A percentile compares a stretch with the other conserved stretches of the same genome.
Evolutionary conservation across 1,140 invertebrate species (phyloP).

Genomic region (Orussus abietinus): DNA sequence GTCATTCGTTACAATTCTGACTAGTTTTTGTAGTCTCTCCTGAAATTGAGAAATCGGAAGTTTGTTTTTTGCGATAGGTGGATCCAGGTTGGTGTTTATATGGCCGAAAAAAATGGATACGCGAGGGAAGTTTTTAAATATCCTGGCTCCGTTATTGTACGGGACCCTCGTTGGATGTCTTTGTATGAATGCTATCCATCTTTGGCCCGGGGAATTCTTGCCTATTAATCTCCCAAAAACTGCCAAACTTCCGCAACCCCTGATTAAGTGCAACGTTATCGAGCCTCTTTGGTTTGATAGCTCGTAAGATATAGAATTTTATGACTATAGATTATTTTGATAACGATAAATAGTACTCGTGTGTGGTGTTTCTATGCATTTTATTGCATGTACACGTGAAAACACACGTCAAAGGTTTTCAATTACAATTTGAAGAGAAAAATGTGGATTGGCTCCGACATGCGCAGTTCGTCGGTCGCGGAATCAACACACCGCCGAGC

Average conservation of each 20-base stretch:
- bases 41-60: background rate
- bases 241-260: constrained; percentile 27
- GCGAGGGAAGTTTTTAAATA: constrained; percentile 20
- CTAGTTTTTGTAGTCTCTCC: no score
- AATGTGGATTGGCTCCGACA: no score
- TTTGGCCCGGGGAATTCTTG: constrained; percentile 47
- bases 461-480: no score
- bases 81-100: constrained; percentile 40
- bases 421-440: no score
- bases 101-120: constrained; percentile 39
- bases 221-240: constrained; percentile 31
- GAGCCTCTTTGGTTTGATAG: constrained; percentile 43
- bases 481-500: no score
- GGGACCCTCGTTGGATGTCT: constrained; percentile 31
- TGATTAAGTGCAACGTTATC: constrained; percentile 41
- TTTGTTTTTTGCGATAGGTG: constrained; percentile 22
- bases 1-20: constrained; percentile 1
- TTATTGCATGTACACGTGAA: no score
- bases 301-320: no score
- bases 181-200: constrained; percentile 30
- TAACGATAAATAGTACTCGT: no score
- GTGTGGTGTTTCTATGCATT: no score
- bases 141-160: constrained; percentile 31
- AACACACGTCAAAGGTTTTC: no score
- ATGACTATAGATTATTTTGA: no score